Evolutionary conservation across 2,797 vertebrate genomes (phyloP), one percentile per base, ranked within the genome.

Genomic region (Ammospiza maritima): DNA sequence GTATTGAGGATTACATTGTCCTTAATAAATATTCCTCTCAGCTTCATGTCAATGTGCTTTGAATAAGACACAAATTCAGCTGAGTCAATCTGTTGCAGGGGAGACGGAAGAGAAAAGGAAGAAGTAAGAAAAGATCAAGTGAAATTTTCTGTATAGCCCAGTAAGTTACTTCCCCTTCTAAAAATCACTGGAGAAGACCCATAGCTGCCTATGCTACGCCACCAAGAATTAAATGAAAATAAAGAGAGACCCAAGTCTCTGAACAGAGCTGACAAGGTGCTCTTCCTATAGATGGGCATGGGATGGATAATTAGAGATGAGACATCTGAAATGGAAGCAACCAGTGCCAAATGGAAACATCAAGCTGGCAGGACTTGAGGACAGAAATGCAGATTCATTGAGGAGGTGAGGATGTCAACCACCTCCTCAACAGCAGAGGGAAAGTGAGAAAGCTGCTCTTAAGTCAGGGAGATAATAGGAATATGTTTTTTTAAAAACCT

Each of bases 91-190:
- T 86, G 5, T 51, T 79, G 38, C 56, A 65, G 45, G 3, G 32
- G 12, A 79, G 60, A 34, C 6, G 36, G 64, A 92, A 76, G 60
- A 73, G 80, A 92, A 93, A 51, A 48, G 62, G 60, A 93, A 90
- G 79, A 82, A 81, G 64, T 60, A 29, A 91, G 38, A 90, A 94
- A 96, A 86, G 66, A n/a, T 42, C 83, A 93, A 91, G 71, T 73
- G 74, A 94, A 95, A 94, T 77, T 90, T 69, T 76, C 64, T 76
- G 64, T 42, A 42, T 32, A 58, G 69, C 11, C 3, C 0, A 74
- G 58, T 14, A 44, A 85, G 65, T 75, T 84, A 73, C n/a, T 86
- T 94, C 80, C 66, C 71, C 56, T 91, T 23, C 23, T 75, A 64
- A 29, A 88, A 88, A 88, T 71, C 21, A n/a, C 44, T 60, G 61